Conservation (phyloP, 2,888 invertebrate genomes). For the Drosophila longiperda region DNA sequence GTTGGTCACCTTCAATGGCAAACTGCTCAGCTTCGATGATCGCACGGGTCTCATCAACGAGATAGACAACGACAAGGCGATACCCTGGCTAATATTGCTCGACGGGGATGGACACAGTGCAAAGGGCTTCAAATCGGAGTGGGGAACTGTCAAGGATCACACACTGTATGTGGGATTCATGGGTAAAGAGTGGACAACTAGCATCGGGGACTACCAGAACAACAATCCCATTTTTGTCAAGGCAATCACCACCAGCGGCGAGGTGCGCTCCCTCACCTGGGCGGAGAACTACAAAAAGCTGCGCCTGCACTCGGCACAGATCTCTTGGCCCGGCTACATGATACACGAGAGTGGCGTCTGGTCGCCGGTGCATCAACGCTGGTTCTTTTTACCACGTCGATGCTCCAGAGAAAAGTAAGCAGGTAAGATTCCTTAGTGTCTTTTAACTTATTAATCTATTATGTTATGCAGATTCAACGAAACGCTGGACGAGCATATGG, state of each 20-base stretch:
- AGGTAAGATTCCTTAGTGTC: not conserved
- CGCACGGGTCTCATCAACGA: constrained; percentile 96
- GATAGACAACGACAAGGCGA: constrained; percentile 88
- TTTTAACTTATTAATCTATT: not conserved
- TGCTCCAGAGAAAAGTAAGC: constrained; percentile 90
- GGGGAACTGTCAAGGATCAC: constrained; percentile 97
- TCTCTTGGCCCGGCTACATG: constrained; percentile 97
- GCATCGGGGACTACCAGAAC: constrained; percentile 92
- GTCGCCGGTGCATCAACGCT: constrained; percentile 93
- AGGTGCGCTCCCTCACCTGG: constrained; percentile 90
- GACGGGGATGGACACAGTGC: constrained; percentile 94
- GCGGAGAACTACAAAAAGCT: constrained; percentile 90
- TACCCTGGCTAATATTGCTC: constrained; percentile 93
- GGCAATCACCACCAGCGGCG: constrained; percentile 91
- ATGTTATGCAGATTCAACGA: constrained; percentile 90
- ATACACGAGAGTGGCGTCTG: constrained; percentile 98
- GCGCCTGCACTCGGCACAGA: constrained; percentile 86
- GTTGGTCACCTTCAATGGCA: constrained; percentile 95
- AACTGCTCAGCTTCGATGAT: constrained; percentile 96
- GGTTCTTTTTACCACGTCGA: constrained; percentile 97
- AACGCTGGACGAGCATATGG: constrained; percentile 94
- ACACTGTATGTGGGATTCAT: constrained; percentile 96
- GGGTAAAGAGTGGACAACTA: constrained; percentile 98
- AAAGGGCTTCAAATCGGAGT: constrained; percentile 97
- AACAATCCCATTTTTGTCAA: constrained; percentile 98